Percentiles rank a stretch among this genome's conserved stretches.
Evolutionary conservation across 1,140 invertebrate genomes (phyloP).

Genomic region (Hycleus cichorii): DNA sequence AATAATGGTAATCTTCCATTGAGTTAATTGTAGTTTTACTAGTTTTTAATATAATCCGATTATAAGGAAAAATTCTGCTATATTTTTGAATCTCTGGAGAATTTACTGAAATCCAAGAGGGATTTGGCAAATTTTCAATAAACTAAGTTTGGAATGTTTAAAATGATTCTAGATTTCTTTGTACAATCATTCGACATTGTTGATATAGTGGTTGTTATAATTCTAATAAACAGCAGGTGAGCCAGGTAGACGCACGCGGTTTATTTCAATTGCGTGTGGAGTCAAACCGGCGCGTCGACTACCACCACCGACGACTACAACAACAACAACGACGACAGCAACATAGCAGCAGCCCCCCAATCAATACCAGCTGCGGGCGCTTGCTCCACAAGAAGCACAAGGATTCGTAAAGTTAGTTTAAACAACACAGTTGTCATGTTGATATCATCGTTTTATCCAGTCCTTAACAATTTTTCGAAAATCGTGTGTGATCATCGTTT

Average conservation of each 20-base stretch:
- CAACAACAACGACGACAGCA: too few relatives aligned
- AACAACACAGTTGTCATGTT: not conserved
- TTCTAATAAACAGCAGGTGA: conserved; percentile 14
- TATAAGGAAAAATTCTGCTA: too few relatives aligned
- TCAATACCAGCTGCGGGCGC: conserved; percentile 35
- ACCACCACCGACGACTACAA: not conserved
- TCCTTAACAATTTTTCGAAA: not conserved
- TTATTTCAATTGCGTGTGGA: conserved; percentile 34
- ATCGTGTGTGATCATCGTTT: not conserved
- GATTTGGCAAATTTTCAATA: too few relatives aligned
- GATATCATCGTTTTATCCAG: not conserved
- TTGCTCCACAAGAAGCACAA: conserved; percentile 8
- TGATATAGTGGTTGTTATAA: not conserved
- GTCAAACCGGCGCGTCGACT: conserved; percentile 34
- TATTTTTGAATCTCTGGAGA: too few relatives aligned
- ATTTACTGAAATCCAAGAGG: too few relatives aligned
- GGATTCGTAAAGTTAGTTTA: too few relatives aligned
- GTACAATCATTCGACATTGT: not conserved
- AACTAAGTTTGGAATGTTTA: too few relatives aligned
- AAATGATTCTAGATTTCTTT: not conserved
- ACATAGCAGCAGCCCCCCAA: conserved; percentile 20
- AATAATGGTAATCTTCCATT: too few relatives aligned
- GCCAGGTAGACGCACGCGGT: conserved; percentile 16
- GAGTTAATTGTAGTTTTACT: too few relatives aligned
- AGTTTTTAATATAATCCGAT: too few relatives aligned